Conservation (phyloP, 2,113 vertebrate genomes). For the Hippocampus mohnikei region DNA sequence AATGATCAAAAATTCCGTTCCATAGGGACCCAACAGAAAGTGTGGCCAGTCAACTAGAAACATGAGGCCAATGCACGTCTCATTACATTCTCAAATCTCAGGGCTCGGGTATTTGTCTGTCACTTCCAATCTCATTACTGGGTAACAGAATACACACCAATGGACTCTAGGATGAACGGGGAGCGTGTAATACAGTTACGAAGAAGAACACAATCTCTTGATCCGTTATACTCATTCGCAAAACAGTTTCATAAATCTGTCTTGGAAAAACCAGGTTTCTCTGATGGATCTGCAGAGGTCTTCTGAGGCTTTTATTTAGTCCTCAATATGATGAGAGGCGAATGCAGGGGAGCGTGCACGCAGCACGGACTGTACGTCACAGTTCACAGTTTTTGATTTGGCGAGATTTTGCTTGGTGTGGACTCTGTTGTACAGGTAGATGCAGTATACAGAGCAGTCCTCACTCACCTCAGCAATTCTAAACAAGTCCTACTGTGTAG, state of each 20-base stretch:
- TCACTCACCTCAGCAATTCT: too few relatives aligned
- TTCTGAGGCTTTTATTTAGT: too few relatives aligned
- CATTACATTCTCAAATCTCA: slow-evolving; percentile 46
- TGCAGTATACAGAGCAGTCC: too few relatives aligned
- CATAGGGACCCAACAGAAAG: slow-evolving; percentile 18
- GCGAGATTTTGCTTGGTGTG: too few relatives aligned
- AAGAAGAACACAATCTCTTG: slow-evolving; percentile 3
- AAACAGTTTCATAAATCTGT: too few relatives aligned
- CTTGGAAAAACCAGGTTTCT: neutral
- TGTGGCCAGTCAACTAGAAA: slow-evolving; percentile 19
- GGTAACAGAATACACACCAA: slow-evolving; percentile 39
- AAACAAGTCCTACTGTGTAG: too few relatives aligned
- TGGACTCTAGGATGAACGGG: slow-evolving; percentile 19
- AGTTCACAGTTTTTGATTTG: too few relatives aligned
- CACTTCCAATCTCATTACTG: slow-evolving; percentile 32
- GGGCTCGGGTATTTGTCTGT: slow-evolving; percentile 10
- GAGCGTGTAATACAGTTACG: slow-evolving; percentile 21
- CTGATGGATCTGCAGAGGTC: too few relatives aligned
- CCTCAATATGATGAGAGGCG: too few relatives aligned
- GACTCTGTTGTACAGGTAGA: too few relatives aligned
- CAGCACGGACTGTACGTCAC: too few relatives aligned
- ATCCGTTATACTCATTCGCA: slow-evolving; percentile 22
- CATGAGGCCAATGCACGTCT: slow-evolving; percentile 24
- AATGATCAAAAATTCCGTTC: slow-evolving; percentile 15
- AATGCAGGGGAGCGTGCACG: too few relatives aligned